Percentiles rank a stretch among this genome's conserved stretches.
Evolutionary conservation across 2,113 vertebrate species (phyloP).

Genomic region (Osmerus mordax): DNA sequence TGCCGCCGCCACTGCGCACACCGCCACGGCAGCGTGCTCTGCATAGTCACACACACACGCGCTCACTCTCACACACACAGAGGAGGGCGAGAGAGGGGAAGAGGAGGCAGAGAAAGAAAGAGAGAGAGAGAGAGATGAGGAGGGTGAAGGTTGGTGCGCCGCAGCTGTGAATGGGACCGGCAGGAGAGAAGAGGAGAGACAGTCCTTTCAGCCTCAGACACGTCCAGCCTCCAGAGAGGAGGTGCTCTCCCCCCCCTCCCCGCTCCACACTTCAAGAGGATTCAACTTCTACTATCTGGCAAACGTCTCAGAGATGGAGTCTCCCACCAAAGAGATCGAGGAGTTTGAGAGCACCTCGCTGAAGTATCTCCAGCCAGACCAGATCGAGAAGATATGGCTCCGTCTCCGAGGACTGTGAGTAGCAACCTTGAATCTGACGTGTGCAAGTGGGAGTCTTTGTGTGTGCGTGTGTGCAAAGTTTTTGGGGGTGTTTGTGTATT

Average conservation of each 20-base stretch:
- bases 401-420: conserved; percentile 97
- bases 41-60: background rate
- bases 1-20: background rate
- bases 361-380: conserved; percentile 95
- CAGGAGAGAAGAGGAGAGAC: conserved; percentile 46
- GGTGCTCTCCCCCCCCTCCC: background rate
- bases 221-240: background rate
- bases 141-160: background rate
- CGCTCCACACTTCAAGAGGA: conserved; percentile 19
- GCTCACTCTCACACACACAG: background rate
- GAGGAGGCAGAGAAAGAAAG: conserved; percentile 19
- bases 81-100: background rate
- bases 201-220: conserved; percentile 15
- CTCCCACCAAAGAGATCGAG: conserved; percentile 97
- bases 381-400: conserved; percentile 99
- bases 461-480: background rate
- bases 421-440: conserved; percentile 36
- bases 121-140: conserved; percentile 12
- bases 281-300: conserved; percentile 29
- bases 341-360: conserved; percentile 98
- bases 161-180: background rate
- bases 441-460: conserved; percentile 46
- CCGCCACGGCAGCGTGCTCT: background rate
- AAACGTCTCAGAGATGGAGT: conserved; percentile 82
- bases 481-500: conserved; percentile 1